Conservation (phyloP, 2,888 invertebrate species). For the Nomada hirtipes region DNA sequence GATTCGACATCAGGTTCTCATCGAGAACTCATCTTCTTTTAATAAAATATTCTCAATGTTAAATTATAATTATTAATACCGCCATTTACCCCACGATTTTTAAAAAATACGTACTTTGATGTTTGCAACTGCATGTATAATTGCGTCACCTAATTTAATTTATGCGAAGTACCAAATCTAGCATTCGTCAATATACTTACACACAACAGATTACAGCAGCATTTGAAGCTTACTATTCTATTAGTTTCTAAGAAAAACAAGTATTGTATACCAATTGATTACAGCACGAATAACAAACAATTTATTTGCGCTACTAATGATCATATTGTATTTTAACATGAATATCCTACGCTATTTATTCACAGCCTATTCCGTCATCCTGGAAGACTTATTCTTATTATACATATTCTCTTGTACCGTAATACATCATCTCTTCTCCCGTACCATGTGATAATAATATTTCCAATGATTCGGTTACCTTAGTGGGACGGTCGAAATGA, state of each 20-base stretch:
- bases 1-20: slow-evolving; percentile 20
- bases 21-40: background rate
- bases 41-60: slow-evolving; percentile 15
- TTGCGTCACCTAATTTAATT: slow-evolving; percentile 29
- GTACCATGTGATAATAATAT: background rate
- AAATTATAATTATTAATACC: slow-evolving; percentile 21
- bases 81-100: background rate
- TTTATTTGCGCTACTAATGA: slow-evolving; percentile 15
- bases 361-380: slow-evolving; percentile 66
- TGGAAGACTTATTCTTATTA: slow-evolving; percentile 58
- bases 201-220: slow-evolving; percentile 14
- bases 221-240: slow-evolving; percentile 1
- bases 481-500: slow-evolving; percentile 10
- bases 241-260: slow-evolving; percentile 8
- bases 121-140: too few relatives aligned
- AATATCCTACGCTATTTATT: slow-evolving; percentile 50
- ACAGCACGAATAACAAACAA: background rate
- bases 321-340: slow-evolving; percentile 19
- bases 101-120: background rate
- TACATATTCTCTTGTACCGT: slow-evolving; percentile 40
- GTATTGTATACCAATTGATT: background rate
- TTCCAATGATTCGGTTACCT: slow-evolving; percentile 36
- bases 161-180: background rate
- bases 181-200: slow-evolving; percentile 4
- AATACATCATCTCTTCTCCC: slow-evolving; percentile 44